Percentiles rank a stretch among this genome's conserved stretches.
These are phyloP conservation scores for Brassicogethes aeneus DNA, from an alignment of 2,888 invertebrate genomes.

Conservation along the genomic window DNA sequence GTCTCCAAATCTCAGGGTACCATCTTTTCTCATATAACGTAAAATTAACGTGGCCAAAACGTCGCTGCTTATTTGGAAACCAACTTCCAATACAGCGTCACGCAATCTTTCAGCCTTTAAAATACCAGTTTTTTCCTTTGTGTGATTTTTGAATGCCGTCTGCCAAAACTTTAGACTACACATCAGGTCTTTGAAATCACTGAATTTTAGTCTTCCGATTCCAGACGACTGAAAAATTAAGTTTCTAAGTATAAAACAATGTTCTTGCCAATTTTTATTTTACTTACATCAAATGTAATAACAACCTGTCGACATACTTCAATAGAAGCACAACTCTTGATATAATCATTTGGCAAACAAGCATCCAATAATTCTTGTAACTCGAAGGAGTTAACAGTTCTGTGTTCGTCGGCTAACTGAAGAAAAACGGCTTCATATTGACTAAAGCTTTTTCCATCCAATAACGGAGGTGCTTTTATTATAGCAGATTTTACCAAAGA, in stretches of 20 bases:
- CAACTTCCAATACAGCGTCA: conserved; percentile 78
- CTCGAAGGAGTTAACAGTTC: conserved; percentile 84
- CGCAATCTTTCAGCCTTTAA: conserved; percentile 75
- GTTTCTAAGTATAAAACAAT: too few relatives aligned
- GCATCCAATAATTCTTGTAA: conserved; percentile 83
- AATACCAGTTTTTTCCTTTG: conserved; percentile 85
- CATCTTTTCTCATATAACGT: conserved; percentile 87
- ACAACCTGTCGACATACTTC: conserved; percentile 89
- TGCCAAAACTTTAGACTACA: conserved; percentile 89
- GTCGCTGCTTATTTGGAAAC: conserved; percentile 78
- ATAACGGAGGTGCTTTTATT: conserved; percentile 62
- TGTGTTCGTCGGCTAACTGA: conserved; percentile 83
- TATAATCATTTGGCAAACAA: conserved; percentile 88
- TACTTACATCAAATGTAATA: conserved; percentile 78
- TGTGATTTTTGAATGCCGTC: conserved; percentile 79
- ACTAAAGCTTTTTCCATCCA: conserved; percentile 63
- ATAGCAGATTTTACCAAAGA: conserved; percentile 63
- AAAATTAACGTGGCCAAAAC: conserved; percentile 74
- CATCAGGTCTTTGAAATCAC: conserved; percentile 85
- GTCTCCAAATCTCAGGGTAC: conserved; percentile 83
- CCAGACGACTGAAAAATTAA: conserved; percentile 58
- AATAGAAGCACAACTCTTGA: conserved; percentile 86
- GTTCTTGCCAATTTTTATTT: background rate
- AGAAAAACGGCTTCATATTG: conserved; percentile 87
- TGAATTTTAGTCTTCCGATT: conserved; percentile 71